Evolutionary conservation across 2,888 invertebrate species (phyloP).

Genomic region (Drosophila histrio): DNA sequence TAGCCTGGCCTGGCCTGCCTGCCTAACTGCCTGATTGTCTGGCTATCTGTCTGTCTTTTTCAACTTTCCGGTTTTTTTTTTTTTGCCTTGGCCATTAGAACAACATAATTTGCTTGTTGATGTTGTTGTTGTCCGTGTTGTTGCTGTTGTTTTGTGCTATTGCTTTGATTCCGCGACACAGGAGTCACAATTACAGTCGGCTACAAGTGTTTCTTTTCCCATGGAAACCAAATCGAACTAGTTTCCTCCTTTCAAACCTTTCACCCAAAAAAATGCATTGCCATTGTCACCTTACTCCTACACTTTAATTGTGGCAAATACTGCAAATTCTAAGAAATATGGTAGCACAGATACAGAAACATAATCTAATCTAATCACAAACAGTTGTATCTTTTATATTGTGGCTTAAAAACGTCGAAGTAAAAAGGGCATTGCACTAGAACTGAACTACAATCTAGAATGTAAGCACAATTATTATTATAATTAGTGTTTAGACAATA

Average conservation of each 20-base stretch:
- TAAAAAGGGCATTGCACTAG: constrained; percentile 24
- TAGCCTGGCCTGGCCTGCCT: constrained; percentile 15
- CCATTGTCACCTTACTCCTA: not conserved
- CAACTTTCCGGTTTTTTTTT: constrained; percentile 43
- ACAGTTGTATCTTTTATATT: constrained; percentile 11
- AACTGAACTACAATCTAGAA: not conserved
- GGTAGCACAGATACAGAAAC: constrained; percentile 1
- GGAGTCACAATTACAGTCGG: constrained; percentile 6
- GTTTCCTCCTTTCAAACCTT: not conserved
- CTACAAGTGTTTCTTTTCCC: constrained; percentile 15
- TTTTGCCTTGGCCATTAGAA: constrained; percentile 46
- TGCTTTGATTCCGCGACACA: constrained; percentile 32
- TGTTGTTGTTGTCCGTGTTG: constrained; percentile 32
- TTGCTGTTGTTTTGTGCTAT: constrained; percentile 30
- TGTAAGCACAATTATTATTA: constrained; percentile 12
- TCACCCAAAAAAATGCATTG: not conserved
- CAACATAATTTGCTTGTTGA: constrained; percentile 65
- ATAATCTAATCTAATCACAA: constrained; percentile 29
- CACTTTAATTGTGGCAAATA: not conserved
- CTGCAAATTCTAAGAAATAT: constrained; percentile 5
- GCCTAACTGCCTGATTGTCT: constrained; percentile 22
- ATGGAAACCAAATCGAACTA: not conserved
- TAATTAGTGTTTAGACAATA: constrained; percentile 26
- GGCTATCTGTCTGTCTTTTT: constrained; percentile 9
- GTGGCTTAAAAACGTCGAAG: not conserved